A percentile compares a stretch with the other conserved stretches of the same genome.
phyloP scores from a whole-genome alignment of 1,140 invertebrate genomes.

The Hylyphantes graminicola region DNA sequence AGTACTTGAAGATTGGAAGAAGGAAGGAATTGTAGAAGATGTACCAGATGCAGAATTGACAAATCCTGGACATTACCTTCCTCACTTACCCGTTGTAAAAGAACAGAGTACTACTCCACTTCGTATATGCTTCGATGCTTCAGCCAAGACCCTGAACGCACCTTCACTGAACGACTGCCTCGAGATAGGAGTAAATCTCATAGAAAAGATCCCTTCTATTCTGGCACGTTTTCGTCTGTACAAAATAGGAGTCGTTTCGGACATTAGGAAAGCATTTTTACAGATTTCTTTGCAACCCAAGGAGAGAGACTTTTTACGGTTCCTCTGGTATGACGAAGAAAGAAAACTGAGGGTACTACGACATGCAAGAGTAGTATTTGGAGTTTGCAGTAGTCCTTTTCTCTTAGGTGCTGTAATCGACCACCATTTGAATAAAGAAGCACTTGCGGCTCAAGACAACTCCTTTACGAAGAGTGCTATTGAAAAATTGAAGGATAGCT shows the following conservation, averaged over 20 bases:
- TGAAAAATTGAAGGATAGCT: constrained; percentile 11
- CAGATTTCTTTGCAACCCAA: constrained; percentile 22
- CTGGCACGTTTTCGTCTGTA: constrained; percentile 17
- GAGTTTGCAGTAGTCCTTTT: constrained; percentile 10
- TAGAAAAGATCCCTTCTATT: constrained; percentile 27
- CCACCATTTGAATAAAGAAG: constrained; percentile 4
- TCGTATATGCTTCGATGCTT: not conserved
- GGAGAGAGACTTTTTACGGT: constrained; percentile 12
- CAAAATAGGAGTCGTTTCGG: constrained; percentile 20
- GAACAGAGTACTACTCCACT: not conserved
- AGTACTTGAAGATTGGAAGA: not conserved
- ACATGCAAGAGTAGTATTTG: constrained; percentile 14
- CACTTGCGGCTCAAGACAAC: not conserved
- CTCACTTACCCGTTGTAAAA: not conserved
- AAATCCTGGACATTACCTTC: not conserved
- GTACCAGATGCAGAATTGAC: not conserved
- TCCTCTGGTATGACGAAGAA: constrained; percentile 21
- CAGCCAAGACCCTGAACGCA: not conserved
- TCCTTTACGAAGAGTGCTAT: not conserved
- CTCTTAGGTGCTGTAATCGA: not conserved
- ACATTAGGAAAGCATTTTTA: constrained; percentile 26
- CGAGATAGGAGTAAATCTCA: constrained; percentile 27
- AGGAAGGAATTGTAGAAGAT: constrained; percentile 14
- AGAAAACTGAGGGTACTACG: not conserved
- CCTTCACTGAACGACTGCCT: constrained; percentile 21